These are phyloP conservation scores for Drosophila lutescens DNA, from an alignment of 2,888 invertebrate genomes.

Conservation along the genomic window DNA sequence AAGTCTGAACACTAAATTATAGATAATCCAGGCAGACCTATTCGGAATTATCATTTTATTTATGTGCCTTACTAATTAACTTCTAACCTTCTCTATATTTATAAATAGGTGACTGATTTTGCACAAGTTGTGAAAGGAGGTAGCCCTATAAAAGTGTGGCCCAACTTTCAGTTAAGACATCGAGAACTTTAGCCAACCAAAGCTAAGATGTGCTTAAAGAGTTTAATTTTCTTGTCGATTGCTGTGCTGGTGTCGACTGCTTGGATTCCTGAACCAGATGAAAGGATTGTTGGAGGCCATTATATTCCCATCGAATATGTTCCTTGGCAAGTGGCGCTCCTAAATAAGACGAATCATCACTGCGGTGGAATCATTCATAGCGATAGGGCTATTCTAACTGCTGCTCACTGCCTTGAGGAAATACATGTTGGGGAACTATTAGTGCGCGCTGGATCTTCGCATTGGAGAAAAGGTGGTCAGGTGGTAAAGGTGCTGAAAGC, in stretches of 20 bases:
- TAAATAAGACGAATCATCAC: fast-evolving
- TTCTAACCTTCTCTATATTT: no score
- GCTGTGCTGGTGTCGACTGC: background rate
- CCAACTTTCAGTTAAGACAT: background rate
- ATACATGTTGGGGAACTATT: fast-evolving
- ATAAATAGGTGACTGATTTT: no score
- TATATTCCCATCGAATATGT: background rate
- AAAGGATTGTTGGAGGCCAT: slow-evolving; percentile 1
- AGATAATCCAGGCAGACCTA: no score
- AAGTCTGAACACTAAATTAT: no score
- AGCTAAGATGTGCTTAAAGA: background rate
- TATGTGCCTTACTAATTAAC: no score
- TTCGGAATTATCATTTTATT: no score
- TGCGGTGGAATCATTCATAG: slow-evolving; percentile 4
- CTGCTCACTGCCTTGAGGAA: background rate
- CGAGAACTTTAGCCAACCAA: background rate
- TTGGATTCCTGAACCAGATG: background rate
- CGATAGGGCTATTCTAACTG: background rate
- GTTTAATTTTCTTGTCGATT: background rate
- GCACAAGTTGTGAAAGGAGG: no score
- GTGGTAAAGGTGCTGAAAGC: background rate
- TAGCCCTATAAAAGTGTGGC: background rate
- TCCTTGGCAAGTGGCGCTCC: slow-evolving; percentile 1
- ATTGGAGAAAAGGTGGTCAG: background rate
- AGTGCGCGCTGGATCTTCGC: slow-evolving; percentile 3